Conservation (phyloP, 2,888 invertebrate species). For the Bombyx huttoni region DNA sequence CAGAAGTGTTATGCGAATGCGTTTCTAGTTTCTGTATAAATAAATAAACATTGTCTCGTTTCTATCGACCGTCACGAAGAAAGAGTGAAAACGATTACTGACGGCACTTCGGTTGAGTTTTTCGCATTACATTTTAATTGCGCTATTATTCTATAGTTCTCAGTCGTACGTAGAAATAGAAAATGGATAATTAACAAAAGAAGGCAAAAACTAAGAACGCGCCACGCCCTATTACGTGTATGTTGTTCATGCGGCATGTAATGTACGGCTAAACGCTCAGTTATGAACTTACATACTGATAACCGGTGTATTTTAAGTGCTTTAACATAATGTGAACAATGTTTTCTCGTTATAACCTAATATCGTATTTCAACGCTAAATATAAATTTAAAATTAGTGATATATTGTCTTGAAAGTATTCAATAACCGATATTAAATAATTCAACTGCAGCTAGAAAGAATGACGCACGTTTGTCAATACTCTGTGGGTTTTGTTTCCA, state of each 20-base stretch:
- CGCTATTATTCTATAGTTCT: constrained; percentile 51
- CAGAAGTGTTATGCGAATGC: constrained; percentile 29
- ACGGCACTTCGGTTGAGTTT: constrained; percentile 24
- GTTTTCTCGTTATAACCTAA: not conserved
- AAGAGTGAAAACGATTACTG: constrained; percentile 38
- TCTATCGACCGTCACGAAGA: constrained; percentile 28
- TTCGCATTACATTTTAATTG: constrained; percentile 30
- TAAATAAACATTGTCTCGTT: constrained; percentile 14
- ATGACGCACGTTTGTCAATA: constrained; percentile 23
- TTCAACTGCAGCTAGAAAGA: constrained; percentile 14
- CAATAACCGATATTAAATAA: constrained; percentile 4
- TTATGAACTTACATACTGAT: too few species aligned
- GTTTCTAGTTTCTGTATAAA: constrained; percentile 12
- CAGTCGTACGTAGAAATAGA: constrained; percentile 49
- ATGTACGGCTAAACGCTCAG: constrained; percentile 1
- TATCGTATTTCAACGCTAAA: not conserved
- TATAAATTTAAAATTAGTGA: too few species aligned
- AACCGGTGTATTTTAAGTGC: not conserved
- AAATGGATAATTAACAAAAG: constrained; percentile 41
- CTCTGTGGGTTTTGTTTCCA: constrained; percentile 15
- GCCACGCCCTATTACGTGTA: constrained; percentile 11
- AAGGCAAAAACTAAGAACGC: constrained; percentile 21
- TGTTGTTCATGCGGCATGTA: constrained; percentile 3
- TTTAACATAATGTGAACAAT: not conserved
- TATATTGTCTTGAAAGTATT: not conserved